Evolutionary conservation across 2,888 invertebrate genomes (phyloP).

Genomic region (Erebia palarica): DNA sequence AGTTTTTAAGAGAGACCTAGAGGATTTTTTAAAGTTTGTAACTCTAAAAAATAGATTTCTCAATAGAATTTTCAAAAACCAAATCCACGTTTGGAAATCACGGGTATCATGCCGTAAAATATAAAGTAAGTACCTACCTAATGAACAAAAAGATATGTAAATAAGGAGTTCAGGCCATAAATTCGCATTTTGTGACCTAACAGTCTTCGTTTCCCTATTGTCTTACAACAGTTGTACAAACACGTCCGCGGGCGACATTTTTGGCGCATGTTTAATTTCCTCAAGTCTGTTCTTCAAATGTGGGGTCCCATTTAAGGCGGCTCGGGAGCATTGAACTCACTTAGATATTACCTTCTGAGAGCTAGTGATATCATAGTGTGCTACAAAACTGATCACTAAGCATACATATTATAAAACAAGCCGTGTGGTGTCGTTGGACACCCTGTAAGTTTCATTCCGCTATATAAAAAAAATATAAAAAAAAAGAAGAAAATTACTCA

Average conservation of each 20-base stretch:
- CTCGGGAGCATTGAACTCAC: constrained; percentile 50
- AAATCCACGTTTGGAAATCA: too few species aligned
- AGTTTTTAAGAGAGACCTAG: too few species aligned
- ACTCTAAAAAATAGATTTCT: too few species aligned
- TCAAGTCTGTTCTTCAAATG: constrained; percentile 40
- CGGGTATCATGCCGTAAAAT: too few species aligned
- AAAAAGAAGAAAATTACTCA: too few species aligned
- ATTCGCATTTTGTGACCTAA: background rate
- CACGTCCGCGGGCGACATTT: constrained; percentile 33
- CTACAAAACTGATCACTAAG: too few species aligned
- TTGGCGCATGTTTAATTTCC: constrained; percentile 43
- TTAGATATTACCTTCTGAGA: constrained; percentile 58
- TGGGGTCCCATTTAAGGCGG: constrained; percentile 52
- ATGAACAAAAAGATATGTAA: background rate
- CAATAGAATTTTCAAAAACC: too few species aligned
- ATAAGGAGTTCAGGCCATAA: background rate
- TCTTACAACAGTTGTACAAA: constrained; percentile 32
- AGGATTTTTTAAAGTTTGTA: too few species aligned
- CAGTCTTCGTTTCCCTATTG: constrained; percentile 10
- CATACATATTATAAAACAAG: too few species aligned
- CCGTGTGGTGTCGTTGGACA: too few species aligned
- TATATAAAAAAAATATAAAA: too few species aligned
- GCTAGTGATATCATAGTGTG: constrained; percentile 54
- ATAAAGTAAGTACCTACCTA: background rate
- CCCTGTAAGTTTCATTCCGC: too few species aligned